Percentiles rank a stretch among this genome's conserved stretches.
Evolutionary conservation across 2,888 invertebrate species (phyloP).

Genomic region (Nezara viridula): DNA sequence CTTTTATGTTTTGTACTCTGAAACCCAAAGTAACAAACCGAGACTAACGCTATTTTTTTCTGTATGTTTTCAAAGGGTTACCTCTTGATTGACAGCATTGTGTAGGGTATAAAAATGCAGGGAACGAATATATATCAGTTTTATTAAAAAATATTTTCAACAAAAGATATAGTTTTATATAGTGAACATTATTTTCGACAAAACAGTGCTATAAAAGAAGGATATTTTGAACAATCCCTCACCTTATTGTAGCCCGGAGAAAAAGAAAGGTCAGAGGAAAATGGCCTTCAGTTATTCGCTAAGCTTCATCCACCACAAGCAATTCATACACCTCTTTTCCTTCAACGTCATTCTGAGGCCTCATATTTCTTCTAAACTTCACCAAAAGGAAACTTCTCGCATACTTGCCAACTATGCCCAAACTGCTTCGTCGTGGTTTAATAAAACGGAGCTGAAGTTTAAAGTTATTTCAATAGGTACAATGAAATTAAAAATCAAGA

Average conservation of each 20-base stretch:
- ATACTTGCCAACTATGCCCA: not conserved
- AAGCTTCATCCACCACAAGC: not conserved
- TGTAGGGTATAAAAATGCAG: too few species aligned
- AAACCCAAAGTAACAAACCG: too few species aligned
- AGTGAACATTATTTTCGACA: too few species aligned
- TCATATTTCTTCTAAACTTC: constrained; percentile 3
- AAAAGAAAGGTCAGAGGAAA: not conserved
- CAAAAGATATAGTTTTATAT: too few species aligned
- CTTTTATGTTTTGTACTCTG: too few species aligned
- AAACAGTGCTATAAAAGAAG: not conserved
- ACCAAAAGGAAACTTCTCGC: not conserved
- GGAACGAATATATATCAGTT: too few species aligned
- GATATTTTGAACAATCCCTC: not conserved
- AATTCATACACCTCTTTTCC: not conserved
- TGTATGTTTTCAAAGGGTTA: too few species aligned
- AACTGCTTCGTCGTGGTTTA: not conserved
- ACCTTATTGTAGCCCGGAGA: not conserved
- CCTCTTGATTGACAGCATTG: too few species aligned
- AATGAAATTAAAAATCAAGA: not conserved
- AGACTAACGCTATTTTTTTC: too few species aligned
- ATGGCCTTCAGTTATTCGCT: not conserved
- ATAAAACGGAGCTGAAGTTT: not conserved
- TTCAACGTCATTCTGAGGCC: not conserved
- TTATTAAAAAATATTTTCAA: too few species aligned
- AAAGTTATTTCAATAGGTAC: not conserved